Conservation (phyloP, 2,888 invertebrate species). For the Tolmerus cingulatus region DNA sequence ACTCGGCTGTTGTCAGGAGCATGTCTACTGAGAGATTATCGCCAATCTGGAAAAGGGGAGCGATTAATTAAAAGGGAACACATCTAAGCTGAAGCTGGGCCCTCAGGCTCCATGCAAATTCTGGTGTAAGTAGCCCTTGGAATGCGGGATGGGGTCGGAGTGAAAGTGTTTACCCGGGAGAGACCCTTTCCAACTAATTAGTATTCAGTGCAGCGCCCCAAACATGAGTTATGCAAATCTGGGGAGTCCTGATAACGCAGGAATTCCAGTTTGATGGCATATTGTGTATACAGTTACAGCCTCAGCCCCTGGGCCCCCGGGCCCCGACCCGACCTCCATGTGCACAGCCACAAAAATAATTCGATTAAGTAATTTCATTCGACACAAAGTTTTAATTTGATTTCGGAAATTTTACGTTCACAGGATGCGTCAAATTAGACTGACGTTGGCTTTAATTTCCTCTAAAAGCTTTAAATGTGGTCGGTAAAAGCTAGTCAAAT, state of each 20-base stretch:
- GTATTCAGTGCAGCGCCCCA: constrained; percentile 13
- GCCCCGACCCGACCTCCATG: background rate
- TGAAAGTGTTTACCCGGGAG: background rate
- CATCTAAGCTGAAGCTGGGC: background rate
- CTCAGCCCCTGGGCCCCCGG: background rate
- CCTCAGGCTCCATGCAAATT: background rate
- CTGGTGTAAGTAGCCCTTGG: background rate
- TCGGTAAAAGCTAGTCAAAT: background rate
- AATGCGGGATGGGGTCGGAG: background rate
- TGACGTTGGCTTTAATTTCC: background rate
- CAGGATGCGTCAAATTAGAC: background rate
- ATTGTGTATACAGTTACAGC: background rate
- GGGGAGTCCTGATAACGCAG: background rate
- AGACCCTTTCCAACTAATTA: background rate
- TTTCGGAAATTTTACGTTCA: background rate
- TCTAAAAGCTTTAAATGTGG: background rate
- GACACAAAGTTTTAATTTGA: background rate
- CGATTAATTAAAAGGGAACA: background rate
- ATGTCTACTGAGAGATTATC: constrained; percentile 61
- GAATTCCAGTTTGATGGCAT: background rate
- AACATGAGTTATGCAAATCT: constrained; percentile 23
- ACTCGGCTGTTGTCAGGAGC: constrained; percentile 76
- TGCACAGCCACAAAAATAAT: background rate
- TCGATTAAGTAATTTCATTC: constrained; percentile 7
- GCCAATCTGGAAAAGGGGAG: background rate